phyloP scores from a whole-genome alignment of 1,140 invertebrate genomes.

The Drosophila serrata region DNA sequence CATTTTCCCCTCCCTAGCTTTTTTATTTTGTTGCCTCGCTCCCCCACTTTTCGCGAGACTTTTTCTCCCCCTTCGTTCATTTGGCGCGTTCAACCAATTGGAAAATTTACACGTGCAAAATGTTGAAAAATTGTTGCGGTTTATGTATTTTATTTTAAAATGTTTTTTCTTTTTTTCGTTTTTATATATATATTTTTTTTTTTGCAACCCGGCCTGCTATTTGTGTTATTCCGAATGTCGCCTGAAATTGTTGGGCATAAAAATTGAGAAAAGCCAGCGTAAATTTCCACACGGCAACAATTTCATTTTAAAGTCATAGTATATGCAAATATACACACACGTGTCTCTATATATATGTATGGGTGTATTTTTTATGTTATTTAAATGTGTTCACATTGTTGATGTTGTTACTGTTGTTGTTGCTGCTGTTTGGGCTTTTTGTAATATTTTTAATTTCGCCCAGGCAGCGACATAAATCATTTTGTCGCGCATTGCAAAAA shows the following conservation, averaged over 20 bases:
- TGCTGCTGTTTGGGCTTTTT: constrained; percentile 67
- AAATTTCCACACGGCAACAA: constrained; percentile 73
- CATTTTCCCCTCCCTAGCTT: constrained; percentile 11
- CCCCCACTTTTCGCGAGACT: constrained; percentile 16
- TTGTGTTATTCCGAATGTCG: constrained; percentile 39
- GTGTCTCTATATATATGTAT: constrained; percentile 11
- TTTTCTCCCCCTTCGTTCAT: constrained; percentile 43
- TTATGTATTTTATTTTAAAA: constrained; percentile 65
- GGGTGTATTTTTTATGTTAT: constrained; percentile 67
- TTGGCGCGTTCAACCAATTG: constrained; percentile 80
- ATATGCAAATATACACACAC: constrained; percentile 50
- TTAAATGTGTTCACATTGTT: constrained; percentile 72
- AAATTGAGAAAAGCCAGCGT: constrained; percentile 70
- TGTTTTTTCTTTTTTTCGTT: constrained; percentile 37
- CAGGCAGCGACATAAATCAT: constrained; percentile 84
- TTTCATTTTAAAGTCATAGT: constrained; percentile 68
- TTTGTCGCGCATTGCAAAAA: constrained; percentile 84
- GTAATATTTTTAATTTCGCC: constrained; percentile 83
- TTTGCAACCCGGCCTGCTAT: not conserved
- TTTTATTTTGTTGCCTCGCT: not conserved
- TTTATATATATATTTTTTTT: not conserved
- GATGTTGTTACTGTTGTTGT: constrained; percentile 36
- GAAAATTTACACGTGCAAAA: constrained; percentile 85
- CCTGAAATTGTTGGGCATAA: constrained; percentile 71
- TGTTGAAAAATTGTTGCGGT: constrained; percentile 85